Evolutionary conservation across 2,113 vertebrate genomes (phyloP).

Genomic region (Syrrhaptes paradoxus): DNA sequence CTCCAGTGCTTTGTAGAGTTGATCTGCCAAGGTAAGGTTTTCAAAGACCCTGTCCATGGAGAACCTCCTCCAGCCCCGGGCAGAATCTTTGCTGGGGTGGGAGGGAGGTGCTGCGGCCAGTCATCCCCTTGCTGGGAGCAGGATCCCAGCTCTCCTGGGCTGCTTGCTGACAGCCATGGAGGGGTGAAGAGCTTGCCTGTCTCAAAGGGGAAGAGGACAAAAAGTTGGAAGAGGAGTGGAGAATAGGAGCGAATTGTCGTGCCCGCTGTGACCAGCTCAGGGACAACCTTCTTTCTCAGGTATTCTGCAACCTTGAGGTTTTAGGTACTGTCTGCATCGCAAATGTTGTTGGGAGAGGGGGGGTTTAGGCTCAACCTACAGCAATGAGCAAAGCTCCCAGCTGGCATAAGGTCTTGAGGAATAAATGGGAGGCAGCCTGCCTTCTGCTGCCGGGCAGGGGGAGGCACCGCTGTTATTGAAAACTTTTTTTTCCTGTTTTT

Average conservation of each 20-base stretch:
- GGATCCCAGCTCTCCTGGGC: neutral
- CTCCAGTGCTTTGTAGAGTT: neutral
- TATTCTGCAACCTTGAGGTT: neutral
- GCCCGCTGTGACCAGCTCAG: neutral
- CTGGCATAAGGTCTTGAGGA: neutral
- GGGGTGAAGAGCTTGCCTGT: neutral
- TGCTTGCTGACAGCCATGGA: neutral
- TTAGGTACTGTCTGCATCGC: neutral
- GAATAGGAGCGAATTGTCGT: neutral
- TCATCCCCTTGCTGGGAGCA: neutral
- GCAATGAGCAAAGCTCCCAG: neutral
- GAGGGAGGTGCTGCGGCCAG: neutral
- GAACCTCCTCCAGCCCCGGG: neutral
- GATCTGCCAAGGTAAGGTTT: neutral
- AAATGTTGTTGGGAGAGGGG: accelerated
- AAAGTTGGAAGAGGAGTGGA: neutral
- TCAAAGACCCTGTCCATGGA: neutral
- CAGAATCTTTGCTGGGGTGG: neutral
- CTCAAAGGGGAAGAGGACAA: neutral
- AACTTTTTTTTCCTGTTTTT: neutral
- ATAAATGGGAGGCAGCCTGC: neutral
- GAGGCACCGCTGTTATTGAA: neutral
- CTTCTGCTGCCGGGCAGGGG: neutral
- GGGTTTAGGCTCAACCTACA: neutral
- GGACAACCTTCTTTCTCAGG: neutral